Percentiles rank a stretch among this genome's conserved stretches.
These are phyloP conservation scores for Tipula unca DNA, from an alignment of 2,888 invertebrate species.

Conservation along the genomic window DNA sequence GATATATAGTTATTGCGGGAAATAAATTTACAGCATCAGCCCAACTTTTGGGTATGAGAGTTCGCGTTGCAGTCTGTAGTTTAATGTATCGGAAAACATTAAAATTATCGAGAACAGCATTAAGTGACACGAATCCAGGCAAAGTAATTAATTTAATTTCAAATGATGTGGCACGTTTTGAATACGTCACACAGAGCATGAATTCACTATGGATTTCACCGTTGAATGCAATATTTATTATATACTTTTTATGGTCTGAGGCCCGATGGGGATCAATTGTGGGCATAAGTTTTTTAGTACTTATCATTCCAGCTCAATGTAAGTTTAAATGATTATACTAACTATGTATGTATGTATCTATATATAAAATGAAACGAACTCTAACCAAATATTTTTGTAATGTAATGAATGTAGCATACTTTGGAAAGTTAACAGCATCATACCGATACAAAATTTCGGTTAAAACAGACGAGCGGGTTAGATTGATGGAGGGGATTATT, in stretches of 20 bases:
- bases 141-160: conserved; percentile 82
- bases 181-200: conserved; percentile 61
- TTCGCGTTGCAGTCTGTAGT: conserved; percentile 73
- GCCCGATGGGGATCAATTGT: conserved; percentile 57
- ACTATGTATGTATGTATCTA: neutral
- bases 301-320: conserved; percentile 73
- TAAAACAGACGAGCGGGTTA: conserved; percentile 64
- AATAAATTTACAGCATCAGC: neutral
- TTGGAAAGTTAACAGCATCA: conserved; percentile 32
- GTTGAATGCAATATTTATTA: conserved; percentile 51
- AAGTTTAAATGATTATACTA: conserved; percentile 23
- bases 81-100: conserved; percentile 77
- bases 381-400: neutral
- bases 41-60: conserved; percentile 65
- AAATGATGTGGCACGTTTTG: conserved; percentile 81
- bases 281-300: conserved; percentile 59
- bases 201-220: conserved; percentile 81
- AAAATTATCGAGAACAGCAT: conserved; percentile 53
- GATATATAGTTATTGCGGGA: neutral
- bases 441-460: conserved; percentile 46
- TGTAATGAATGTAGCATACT: conserved; percentile 31
- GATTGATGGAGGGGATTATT: conserved; percentile 67
- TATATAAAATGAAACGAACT: too few relatives aligned
- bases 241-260: conserved; percentile 59
- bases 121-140: conserved; percentile 76